These are phyloP conservation scores for Halcyon malimbica DNA, from an alignment of 2,113 vertebrate species.

Conservation along the genomic window DNA sequence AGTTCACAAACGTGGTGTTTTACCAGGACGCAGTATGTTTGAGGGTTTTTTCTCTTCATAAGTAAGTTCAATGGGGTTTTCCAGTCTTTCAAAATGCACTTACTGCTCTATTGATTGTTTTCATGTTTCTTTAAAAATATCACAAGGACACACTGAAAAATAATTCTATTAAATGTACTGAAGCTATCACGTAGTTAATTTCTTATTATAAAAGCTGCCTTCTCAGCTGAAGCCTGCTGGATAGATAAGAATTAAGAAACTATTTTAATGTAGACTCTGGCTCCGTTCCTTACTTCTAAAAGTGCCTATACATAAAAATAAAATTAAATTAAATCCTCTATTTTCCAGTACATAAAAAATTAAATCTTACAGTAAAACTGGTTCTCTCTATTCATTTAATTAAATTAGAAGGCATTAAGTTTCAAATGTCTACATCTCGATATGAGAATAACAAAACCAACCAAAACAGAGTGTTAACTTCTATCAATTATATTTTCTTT, in stretches of 20 bases:
- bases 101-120: slow-evolving; percentile 12
- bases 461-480: not conserved
- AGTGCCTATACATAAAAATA: slow-evolving; percentile 48
- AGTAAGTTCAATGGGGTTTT: not conserved
- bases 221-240: slow-evolving; percentile 55
- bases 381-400: slow-evolving; percentile 25
- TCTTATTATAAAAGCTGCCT: slow-evolving; percentile 56
- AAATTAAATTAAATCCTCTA: slow-evolving; percentile 50
- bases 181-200: slow-evolving; percentile 30
- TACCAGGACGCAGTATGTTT: not conserved
- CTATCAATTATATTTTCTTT: not conserved
- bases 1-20: not conserved
- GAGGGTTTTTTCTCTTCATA: not conserved
- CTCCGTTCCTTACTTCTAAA: slow-evolving; percentile 48
- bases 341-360: slow-evolving; percentile 40
- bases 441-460: not conserved
- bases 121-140: slow-evolving; percentile 45
- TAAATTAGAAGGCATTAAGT: slow-evolving; percentile 53
- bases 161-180: slow-evolving; percentile 30
- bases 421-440: not conserved
- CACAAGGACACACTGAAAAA: slow-evolving; percentile 38
- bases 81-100: slow-evolving; percentile 7
- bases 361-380: slow-evolving; percentile 16
- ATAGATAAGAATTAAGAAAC: slow-evolving; percentile 54
- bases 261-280: slow-evolving; percentile 64